Base-by-base conservation (phyloP, 2,888 invertebrate genomes). In the Ceramica pisi region DNA sequence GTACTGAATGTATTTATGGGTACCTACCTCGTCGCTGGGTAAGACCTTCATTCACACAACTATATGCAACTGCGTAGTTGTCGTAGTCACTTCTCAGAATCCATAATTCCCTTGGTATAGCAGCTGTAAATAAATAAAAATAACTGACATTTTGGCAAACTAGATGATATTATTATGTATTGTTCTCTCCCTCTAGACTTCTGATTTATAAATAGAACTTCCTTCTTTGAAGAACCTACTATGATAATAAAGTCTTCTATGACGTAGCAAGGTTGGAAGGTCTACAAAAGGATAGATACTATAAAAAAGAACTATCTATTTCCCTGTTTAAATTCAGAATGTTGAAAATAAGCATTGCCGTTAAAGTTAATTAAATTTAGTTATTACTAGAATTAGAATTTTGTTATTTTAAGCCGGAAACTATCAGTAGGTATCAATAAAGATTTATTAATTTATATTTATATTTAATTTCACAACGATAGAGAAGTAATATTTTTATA, bases 21-120 rank as follows among this genome's bases (percentile, higher is more conserved):
- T 38, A 78, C 91, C 92, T 92, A 97, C 97, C 93, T 90, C 93
- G 90, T 88, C 93, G 96, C 51, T 86, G 84, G 57, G 96, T 87
- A 53, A 94, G 86, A 12, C 87, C 86, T 6, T 96, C 90, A 85
- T 97, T 93, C 0, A 90, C 89, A 86, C 98, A 98, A 21, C 96
- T 96, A 94, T 97, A 97, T 0, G 97, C 96, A 0, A 97, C 94
- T 0, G 97, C 96, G 83, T 97, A 97, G 75, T 92, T 95, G 0
- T 90, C 90, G 86, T 97, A 98, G 87, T 98, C 97, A 0, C 97
- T 97, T 6, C 95, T 97, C 14, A 97, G 83, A 31, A 98, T 90
- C 96, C 96, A 97, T 9, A 95, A 76, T 4, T 92, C 87, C 23
- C 88, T 86, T 50, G 75, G 71, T 9, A 69, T 92, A 92, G 88